Evolutionary conservation across 37 sponge, comb jelly and placozoan species (phyloP).

Genomic region (Agelas oroides): DNA sequence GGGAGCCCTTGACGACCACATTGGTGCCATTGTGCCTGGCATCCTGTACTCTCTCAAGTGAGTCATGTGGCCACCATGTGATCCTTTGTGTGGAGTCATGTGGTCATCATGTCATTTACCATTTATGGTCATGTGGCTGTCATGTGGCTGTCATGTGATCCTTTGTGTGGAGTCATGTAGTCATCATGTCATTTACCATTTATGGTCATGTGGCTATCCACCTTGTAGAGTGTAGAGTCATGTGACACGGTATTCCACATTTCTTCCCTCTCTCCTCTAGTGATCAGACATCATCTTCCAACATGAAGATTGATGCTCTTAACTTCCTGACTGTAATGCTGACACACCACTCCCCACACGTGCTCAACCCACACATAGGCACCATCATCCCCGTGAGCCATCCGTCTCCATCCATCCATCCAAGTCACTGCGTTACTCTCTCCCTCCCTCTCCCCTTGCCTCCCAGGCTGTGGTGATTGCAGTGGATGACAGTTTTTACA

Average conservation of each 20-base stretch:
- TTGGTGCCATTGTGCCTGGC: constrained; percentile 87
- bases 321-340: constrained; percentile 88
- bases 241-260: too few species aligned
- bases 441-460: neutral
- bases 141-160: too few species aligned
- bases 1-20: constrained; percentile 86
- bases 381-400: constrained; percentile 76
- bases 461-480: constrained; percentile 77
- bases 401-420: too few species aligned
- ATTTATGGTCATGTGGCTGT: too few species aligned
- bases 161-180: too few species aligned
- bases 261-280: neutral
- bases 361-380: constrained; percentile 86
- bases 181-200: too few species aligned
- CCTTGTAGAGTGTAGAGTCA: too few species aligned
- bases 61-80: constrained; percentile 31
- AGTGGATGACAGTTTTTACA: constrained; percentile 95
- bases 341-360: constrained; percentile 70
- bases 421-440: too few species aligned
- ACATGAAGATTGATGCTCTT: constrained; percentile 97
- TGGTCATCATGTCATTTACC: constrained; percentile 16
- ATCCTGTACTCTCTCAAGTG: constrained; percentile 88
- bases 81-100: neutral
- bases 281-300: constrained; percentile 88
- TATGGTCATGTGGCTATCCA: too few species aligned